phyloP scores from a whole-genome alignment of 2,797 vertebrate species.

The Gymnothorax javanicus region DNA sequence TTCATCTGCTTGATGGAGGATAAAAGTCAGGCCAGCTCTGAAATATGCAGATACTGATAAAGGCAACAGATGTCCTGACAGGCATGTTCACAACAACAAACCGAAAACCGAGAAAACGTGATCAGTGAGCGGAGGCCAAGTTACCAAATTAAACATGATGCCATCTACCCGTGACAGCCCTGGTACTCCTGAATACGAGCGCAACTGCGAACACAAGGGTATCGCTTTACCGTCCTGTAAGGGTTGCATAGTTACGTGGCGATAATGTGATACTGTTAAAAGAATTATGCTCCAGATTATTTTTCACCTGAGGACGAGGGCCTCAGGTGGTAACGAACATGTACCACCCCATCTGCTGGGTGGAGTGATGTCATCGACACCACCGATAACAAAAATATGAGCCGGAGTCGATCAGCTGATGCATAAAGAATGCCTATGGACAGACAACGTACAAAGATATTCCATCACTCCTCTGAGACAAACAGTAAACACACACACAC shows the following conservation, averaged over 20 bases:
- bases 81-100: neutral
- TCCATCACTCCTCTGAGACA: neutral
- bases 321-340: neutral
- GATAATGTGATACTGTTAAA: neutral
- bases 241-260: conserved; percentile 5
- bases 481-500: neutral
- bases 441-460: neutral
- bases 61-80: neutral
- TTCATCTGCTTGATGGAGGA: neutral
- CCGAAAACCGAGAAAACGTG: conserved; percentile 28
- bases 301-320: neutral
- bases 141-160: conserved; percentile 17
- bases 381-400: conserved; percentile 23
- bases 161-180: conserved; percentile 32
- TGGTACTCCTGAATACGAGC: conserved; percentile 32
- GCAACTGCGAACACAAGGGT: conserved; percentile 20
- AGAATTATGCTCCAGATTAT: conserved; percentile 22
- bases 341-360: neutral
- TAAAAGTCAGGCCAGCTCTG: neutral
- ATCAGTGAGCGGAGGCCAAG: conserved; percentile 14
- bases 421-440: neutral
- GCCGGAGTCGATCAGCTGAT: conserved; percentile 26
- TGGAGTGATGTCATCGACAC: neutral
- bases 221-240: conserved; percentile 37
- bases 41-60: neutral